Evolutionary conservation across 2,888 invertebrate genomes (phyloP).

Genomic region (Thumatha senex): DNA sequence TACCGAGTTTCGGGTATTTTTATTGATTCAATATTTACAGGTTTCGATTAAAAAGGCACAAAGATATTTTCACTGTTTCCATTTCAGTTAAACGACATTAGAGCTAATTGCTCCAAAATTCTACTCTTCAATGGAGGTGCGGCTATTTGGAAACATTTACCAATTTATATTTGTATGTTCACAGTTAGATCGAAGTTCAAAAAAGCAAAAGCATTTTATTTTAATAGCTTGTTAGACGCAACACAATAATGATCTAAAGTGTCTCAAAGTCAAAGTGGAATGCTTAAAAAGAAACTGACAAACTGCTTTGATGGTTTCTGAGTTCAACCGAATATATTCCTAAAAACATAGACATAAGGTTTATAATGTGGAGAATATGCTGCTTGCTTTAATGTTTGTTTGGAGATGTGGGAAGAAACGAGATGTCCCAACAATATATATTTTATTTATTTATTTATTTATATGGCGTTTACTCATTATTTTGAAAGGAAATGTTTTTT

Average conservation of each 20-base stretch:
- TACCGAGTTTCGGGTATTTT: too few relatives aligned
- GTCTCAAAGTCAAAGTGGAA: slow-evolving; percentile 41
- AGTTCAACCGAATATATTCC: slow-evolving; percentile 18
- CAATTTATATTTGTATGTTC: neutral
- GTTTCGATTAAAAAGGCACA: too few relatives aligned
- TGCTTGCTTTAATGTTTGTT: slow-evolving; percentile 43
- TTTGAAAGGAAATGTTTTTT: too few relatives aligned
- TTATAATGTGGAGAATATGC: slow-evolving; percentile 11
- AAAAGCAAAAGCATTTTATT: slow-evolving; percentile 10
- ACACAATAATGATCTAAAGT: slow-evolving; percentile 10
- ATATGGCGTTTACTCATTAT: too few relatives aligned
- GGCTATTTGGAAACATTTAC: neutral
- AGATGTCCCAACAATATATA: too few relatives aligned
- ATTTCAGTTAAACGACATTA: too few relatives aligned
- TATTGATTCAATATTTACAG: too few relatives aligned
- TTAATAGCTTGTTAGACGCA: slow-evolving; percentile 7
- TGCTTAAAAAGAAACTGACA: slow-evolving; percentile 46
- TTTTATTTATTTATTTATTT: too few relatives aligned
- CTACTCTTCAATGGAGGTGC: too few relatives aligned
- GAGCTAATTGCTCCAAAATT: too few relatives aligned
- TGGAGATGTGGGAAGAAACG: slow-evolving; percentile 35
- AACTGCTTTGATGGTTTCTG: slow-evolving; percentile 27
- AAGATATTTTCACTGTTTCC: too few relatives aligned
- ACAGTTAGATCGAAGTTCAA: neutral
- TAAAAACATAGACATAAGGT: slow-evolving; percentile 16